phyloP scores from a whole-genome alignment of 2,113 vertebrate species.

The Erythrolamprus reginae region DNA sequence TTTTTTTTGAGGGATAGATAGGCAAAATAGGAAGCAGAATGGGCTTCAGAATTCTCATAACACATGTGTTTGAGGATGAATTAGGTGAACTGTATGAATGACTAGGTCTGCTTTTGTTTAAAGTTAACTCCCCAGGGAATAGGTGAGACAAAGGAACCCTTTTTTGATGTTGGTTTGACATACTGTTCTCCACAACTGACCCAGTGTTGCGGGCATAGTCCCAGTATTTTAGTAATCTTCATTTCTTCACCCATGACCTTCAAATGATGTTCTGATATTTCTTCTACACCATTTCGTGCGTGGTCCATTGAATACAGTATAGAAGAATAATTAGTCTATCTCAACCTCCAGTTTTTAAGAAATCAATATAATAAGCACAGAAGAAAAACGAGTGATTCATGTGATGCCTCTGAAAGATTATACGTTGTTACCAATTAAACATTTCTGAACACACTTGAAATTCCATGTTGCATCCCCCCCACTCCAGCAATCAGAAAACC shows the following conservation, averaged over 20 bases:
- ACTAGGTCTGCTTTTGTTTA: neutral
- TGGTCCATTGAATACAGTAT: conserved; percentile 17
- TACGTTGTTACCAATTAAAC: conserved; percentile 25
- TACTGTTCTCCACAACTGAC: neutral
- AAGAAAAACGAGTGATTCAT: neutral
- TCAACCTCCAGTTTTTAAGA: conserved; percentile 28
- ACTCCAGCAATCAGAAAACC: conserved; percentile 12
- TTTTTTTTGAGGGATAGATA: neutral
- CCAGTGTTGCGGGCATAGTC: neutral
- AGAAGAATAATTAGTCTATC: neutral
- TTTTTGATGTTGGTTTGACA: neutral
- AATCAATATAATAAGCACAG: conserved; percentile 20
- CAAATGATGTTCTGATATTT: neutral
- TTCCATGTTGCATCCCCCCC: conserved; percentile 10
- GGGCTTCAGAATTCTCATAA: neutral
- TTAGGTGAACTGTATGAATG: neutral
- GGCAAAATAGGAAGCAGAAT: neutral
- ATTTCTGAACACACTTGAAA: conserved; percentile 17
- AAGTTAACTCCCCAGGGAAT: neutral
- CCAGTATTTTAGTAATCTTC: conserved; percentile 33
- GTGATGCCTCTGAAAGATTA: conserved; percentile 24
- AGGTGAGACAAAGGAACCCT: neutral
- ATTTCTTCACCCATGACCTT: conserved; percentile 26
- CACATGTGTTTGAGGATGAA: neutral
- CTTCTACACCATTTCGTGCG: neutral